Conservation (phyloP, 2,797 vertebrate species). For the Neosalanx taihuensis region DNA sequence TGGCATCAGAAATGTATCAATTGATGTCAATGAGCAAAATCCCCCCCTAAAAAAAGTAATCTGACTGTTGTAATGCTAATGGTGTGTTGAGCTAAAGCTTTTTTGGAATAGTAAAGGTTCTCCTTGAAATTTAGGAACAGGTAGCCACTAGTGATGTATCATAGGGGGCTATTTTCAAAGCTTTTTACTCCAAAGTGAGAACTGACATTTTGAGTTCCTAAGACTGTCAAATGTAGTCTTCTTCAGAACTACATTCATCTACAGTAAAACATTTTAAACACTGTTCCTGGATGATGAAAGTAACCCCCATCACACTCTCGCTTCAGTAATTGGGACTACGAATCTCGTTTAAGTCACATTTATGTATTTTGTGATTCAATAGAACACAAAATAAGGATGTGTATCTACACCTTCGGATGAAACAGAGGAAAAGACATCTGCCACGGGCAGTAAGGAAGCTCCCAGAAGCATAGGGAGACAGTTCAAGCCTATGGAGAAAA, state of each 20-base stretch:
- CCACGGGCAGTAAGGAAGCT: slow-evolving; percentile 59
- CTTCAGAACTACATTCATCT: background rate
- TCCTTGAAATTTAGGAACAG: background rate
- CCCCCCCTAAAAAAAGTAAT: background rate
- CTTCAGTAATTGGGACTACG: background rate
- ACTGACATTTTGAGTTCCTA: slow-evolving; percentile 50
- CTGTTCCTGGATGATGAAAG: slow-evolving; percentile 44
- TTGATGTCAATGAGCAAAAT: too few relatives aligned
- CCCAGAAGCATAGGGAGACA: slow-evolving; percentile 61
- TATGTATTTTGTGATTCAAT: slow-evolving; percentile 12
- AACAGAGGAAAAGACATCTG: slow-evolving; percentile 52
- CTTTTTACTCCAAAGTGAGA: slow-evolving; percentile 78
- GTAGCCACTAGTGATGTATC: slow-evolving; percentile 50
- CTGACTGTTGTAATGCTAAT: slow-evolving; percentile 46
- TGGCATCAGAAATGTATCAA: background rate
- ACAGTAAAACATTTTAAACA: background rate
- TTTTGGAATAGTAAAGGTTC: background rate
- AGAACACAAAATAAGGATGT: slow-evolving; percentile 31
- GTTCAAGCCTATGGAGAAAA: slow-evolving; percentile 58
- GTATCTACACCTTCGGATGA: slow-evolving; percentile 50
- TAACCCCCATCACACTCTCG: slow-evolving; percentile 49
- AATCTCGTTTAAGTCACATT: slow-evolving; percentile 20
- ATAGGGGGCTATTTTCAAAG: slow-evolving; percentile 80
- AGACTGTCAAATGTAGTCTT: background rate
- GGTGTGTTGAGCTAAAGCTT: slow-evolving; percentile 12